Conservation (phyloP, 2,797 vertebrate species). For the Peromyscus eremicus region DNA sequence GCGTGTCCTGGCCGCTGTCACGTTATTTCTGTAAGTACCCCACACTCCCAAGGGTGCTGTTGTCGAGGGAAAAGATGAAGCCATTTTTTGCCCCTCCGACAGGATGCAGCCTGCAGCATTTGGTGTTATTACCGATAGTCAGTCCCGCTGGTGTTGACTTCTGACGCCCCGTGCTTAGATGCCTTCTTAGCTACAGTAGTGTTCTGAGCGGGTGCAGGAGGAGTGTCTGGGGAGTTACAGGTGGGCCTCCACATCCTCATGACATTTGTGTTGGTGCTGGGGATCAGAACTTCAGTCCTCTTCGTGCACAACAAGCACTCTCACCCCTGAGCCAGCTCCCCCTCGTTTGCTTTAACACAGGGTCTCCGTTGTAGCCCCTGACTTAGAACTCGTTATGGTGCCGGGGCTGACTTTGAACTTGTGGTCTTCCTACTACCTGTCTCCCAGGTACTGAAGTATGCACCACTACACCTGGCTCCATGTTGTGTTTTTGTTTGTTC, state of each 20-base stretch:
- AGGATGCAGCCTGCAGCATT: background rate
- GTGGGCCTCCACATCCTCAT: no score
- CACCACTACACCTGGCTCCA: background rate
- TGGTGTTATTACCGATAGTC: background rate
- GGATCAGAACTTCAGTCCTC: background rate
- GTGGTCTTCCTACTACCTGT: background rate
- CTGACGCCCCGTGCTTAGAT: background rate
- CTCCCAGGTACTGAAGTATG: background rate
- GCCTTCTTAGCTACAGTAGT: background rate
- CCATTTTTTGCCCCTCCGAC: background rate
- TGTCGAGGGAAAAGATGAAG: background rate
- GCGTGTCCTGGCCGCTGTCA: no score
- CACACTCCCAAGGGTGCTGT: background rate
- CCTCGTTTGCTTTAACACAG: background rate
- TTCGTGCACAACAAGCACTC: background rate
- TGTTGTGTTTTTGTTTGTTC: background rate
- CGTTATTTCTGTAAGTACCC: background rate
- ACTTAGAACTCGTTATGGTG: background rate
- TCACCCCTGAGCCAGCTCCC: background rate
- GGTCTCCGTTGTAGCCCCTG: background rate
- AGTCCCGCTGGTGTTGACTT: background rate
- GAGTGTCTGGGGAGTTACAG: background rate
- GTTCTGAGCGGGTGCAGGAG: rapidly evolving
- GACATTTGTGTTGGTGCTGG: background rate
- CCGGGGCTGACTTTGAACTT: background rate